Percentiles rank a stretch among this genome's conserved stretches.
These are phyloP conservation scores for Tapirus terrestris DNA, from an alignment of 2,113 vertebrate species.

Conservation along the genomic window DNA sequence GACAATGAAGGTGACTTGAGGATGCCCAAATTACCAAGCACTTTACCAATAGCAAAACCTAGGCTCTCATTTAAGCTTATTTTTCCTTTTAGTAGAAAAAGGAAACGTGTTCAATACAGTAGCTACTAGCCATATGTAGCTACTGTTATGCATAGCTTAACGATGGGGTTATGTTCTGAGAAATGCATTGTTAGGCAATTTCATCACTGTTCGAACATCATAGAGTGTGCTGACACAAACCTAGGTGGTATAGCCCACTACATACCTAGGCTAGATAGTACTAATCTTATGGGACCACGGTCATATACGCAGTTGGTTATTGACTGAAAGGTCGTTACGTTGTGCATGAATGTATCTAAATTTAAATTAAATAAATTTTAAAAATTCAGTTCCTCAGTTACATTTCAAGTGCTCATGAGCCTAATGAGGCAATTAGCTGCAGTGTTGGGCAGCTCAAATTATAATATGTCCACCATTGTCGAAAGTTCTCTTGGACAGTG, in stretches of 20 bases:
- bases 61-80: neutral
- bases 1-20: neutral
- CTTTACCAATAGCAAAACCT: neutral
- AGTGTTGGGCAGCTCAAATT: neutral
- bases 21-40: neutral
- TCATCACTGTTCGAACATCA: no score
- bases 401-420: neutral
- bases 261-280: no score
- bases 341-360: neutral
- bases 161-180: no score
- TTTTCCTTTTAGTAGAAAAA: neutral
- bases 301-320: no score
- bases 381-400: neutral
- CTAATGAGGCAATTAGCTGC: neutral
- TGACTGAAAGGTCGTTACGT: no score
- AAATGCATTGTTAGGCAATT: no score
- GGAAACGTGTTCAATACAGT: neutral
- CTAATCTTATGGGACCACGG: no score
- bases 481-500: neutral
- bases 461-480: neutral
- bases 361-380: neutral
- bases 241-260: no score
- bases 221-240: no score
- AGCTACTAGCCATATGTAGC: neutral
- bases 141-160: no score